Conservation (phyloP, 2,797 vertebrate genomes). For the Rhyacichthys aspro region DNA sequence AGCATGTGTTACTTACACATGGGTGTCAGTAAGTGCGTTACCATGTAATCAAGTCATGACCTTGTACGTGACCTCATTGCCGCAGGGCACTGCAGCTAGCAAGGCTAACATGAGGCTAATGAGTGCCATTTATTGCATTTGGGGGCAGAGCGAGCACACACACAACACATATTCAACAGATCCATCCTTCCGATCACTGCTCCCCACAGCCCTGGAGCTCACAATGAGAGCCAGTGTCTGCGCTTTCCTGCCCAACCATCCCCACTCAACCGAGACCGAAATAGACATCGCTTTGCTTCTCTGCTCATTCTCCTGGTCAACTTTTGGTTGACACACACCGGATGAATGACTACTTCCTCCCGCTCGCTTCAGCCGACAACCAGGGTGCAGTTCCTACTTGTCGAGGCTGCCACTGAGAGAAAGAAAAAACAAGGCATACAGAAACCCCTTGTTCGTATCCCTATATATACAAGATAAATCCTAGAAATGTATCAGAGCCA, state of each 20-base stretch:
- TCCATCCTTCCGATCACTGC: conserved; percentile 78
- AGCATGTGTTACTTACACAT: conserved; percentile 52
- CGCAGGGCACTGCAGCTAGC: conserved; percentile 65
- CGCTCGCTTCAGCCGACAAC: conserved; percentile 56
- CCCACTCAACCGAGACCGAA: conserved; percentile 70
- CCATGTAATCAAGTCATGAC: conserved; percentile 72
- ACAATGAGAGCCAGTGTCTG: conserved; percentile 73
- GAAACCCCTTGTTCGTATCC: conserved; percentile 36
- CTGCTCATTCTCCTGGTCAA: conserved; percentile 74
- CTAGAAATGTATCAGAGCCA: background rate
- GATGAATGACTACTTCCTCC: conserved; percentile 73
- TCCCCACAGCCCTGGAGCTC: conserved; percentile 69
- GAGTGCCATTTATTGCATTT: conserved; percentile 74
- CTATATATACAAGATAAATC: background rate
- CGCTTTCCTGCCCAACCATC: conserved; percentile 65
- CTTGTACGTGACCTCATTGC: conserved; percentile 69
- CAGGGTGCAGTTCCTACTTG: conserved; percentile 67
- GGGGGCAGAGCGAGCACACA: conserved; percentile 42
- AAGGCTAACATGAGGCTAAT: conserved; percentile 78
- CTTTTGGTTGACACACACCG: conserved; percentile 72
- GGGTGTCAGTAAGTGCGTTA: conserved; percentile 55
- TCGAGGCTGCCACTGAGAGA: conserved; percentile 65
- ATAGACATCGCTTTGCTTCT: conserved; percentile 74
- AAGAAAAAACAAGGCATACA: conserved; percentile 50
- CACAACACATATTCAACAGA: conserved; percentile 61